Conservation (phyloP, 1,140 invertebrate species). For the Glossosoma conforme region DNA sequence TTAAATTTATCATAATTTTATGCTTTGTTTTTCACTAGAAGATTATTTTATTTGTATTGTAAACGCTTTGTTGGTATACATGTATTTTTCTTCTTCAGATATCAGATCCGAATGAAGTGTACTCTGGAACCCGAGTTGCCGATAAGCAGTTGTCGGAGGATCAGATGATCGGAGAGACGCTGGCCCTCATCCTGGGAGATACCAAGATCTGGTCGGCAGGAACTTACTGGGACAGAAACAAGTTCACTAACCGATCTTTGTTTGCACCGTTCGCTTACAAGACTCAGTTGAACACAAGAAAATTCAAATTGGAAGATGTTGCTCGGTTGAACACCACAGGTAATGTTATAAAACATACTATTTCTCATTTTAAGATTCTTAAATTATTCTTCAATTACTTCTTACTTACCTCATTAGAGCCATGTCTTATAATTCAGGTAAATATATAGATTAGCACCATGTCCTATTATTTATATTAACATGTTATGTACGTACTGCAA, state of each 20-base stretch:
- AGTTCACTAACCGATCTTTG: slow-evolving; percentile 86
- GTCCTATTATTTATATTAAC: too few species aligned
- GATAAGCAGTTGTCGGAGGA: slow-evolving; percentile 86
- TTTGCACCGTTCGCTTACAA: slow-evolving; percentile 96
- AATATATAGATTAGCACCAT: too few species aligned
- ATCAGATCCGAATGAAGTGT: slow-evolving; percentile 90
- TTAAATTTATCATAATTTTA: too few species aligned
- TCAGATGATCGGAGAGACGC: slow-evolving; percentile 90
- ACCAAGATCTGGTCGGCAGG: slow-evolving; percentile 88
- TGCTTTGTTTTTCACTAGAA: too few species aligned
- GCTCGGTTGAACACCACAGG: slow-evolving; percentile 72
- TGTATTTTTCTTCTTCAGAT: slow-evolving; percentile 55
- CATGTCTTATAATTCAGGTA: too few species aligned
- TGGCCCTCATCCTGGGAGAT: slow-evolving; percentile 87
- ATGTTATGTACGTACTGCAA: too few species aligned
- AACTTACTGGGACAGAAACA: slow-evolving; percentile 92
- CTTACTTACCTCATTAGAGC: too few species aligned
- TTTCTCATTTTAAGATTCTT: slow-evolving; percentile 8
- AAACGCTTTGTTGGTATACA: too few species aligned
- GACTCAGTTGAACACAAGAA: slow-evolving; percentile 72
- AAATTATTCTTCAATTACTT: neutral
- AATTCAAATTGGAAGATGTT: slow-evolving; percentile 84
- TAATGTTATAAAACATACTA: slow-evolving; percentile 35
- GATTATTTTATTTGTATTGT: too few species aligned
- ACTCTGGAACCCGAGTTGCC: slow-evolving; percentile 83